Conservation (phyloP, 2,888 invertebrate genomes). For the Thymelicus acteon region DNA sequence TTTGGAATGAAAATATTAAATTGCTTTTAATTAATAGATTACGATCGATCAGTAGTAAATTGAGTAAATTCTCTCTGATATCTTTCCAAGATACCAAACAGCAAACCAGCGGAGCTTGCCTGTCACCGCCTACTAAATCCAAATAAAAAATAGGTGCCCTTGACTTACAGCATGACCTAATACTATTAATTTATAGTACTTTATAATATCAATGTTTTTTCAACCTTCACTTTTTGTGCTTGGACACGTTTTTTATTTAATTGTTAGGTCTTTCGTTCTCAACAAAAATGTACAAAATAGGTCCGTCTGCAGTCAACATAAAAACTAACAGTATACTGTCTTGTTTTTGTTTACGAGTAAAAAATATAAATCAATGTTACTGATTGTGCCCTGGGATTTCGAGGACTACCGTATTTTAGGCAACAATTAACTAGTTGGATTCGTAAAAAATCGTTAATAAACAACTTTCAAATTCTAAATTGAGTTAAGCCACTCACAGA, state of each 20-base stretch:
- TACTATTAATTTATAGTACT: slow-evolving; percentile 28
- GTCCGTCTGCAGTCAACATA: slow-evolving; percentile 1
- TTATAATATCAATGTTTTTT: slow-evolving; percentile 22
- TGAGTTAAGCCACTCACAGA: too few species aligned
- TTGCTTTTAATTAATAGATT: neutral
- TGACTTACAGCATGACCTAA: slow-evolving; percentile 31
- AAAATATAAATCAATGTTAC: neutral
- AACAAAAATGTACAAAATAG: slow-evolving; percentile 1
- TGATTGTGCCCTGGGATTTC: neutral
- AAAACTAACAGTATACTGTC: neutral
- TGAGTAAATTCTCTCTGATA: neutral
- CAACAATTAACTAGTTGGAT: neutral
- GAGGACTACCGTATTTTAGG: neutral
- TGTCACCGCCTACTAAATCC: neutral
- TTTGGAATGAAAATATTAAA: too few species aligned
- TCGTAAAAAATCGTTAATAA: too few species aligned
- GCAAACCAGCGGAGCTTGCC: neutral
- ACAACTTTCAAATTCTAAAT: too few species aligned
- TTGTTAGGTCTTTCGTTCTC: slow-evolving; percentile 14
- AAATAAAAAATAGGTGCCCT: slow-evolving; percentile 30
- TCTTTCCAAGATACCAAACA: neutral
- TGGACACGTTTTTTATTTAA: slow-evolving; percentile 23
- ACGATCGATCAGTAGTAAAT: neutral
- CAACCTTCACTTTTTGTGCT: slow-evolving; percentile 29
- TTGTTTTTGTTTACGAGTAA: neutral